Conservation (phyloP, 2,888 invertebrate species). For the Metellina segmentata region DNA sequence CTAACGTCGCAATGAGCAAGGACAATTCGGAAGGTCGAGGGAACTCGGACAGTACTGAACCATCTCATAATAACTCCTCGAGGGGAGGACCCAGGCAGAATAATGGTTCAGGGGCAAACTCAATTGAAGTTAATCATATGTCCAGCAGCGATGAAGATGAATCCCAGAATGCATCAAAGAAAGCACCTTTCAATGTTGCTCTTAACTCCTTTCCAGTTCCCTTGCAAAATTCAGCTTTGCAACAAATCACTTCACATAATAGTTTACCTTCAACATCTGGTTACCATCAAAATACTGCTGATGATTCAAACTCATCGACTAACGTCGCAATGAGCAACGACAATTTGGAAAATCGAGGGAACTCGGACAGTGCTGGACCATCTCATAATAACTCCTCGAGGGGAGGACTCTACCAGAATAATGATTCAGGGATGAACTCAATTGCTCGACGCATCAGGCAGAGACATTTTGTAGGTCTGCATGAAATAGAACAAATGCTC, state of each 20-base stretch:
- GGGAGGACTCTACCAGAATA: neutral
- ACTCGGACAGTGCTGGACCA: neutral
- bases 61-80: neutral
- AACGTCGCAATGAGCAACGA: neutral
- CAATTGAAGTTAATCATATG: no score
- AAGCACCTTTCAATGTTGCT: neutral
- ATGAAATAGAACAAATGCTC: constrained; percentile 85
- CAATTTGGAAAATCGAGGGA: neutral
- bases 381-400: neutral
- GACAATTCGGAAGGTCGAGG: neutral
- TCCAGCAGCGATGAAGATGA: constrained; percentile 76
- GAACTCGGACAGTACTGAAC: neutral
- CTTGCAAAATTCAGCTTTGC: neutral
- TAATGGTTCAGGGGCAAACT: no score
- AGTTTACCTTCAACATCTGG: constrained; percentile 33
- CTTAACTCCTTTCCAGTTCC: neutral
- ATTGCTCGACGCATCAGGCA: constrained; percentile 83
- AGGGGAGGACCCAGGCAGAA: no score
- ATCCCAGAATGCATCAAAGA: constrained; percentile 25
- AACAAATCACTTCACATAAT: neutral
- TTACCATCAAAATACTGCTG: neutral
- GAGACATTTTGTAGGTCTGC: constrained; percentile 85
- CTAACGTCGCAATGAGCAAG: neutral
- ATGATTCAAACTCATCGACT: neutral
- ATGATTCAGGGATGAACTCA: constrained; percentile 79